Conservation (phyloP, 2,888 invertebrate species). For the Formica aserva region DNA sequence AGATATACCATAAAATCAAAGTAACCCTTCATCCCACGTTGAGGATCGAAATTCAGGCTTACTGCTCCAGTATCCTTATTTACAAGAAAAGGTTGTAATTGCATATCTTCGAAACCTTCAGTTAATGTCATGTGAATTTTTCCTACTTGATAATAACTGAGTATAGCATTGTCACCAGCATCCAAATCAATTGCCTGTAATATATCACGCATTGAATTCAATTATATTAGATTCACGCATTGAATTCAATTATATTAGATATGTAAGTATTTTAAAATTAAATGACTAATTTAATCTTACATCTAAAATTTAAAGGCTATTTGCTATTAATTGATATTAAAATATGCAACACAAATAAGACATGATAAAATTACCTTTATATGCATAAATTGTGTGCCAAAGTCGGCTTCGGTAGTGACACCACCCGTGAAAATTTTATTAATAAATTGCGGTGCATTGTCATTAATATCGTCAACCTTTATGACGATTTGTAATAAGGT, state of each 20-base stretch:
- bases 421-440: slow-evolving; percentile 96
- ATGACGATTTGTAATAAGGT: slow-evolving; percentile 91
- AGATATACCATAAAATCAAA: slow-evolving; percentile 93
- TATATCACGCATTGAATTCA: slow-evolving; percentile 1
- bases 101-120: slow-evolving; percentile 94
- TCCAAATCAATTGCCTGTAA: slow-evolving; percentile 92
- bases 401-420: slow-evolving; percentile 96
- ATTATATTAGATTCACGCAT: background rate
- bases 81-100: slow-evolving; percentile 93
- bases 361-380: slow-evolving; percentile 88
- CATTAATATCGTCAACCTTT: slow-evolving; percentile 94
- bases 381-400: slow-evolving; percentile 95
- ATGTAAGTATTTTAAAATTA: background rate
- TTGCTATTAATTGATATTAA: background rate
- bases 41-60: slow-evolving; percentile 97
- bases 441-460: slow-evolving; percentile 94
- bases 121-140: slow-evolving; percentile 93
- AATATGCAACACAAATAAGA: background rate
- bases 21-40: slow-evolving; percentile 98
- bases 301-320: background rate
- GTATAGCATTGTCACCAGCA: slow-evolving; percentile 90
- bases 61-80: slow-evolving; percentile 94
- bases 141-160: slow-evolving; percentile 92
- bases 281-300: background rate
- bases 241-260: background rate